These are phyloP conservation scores for Ochropleura leucogaster DNA, from an alignment of 2,888 invertebrate species.

Conservation along the genomic window DNA sequence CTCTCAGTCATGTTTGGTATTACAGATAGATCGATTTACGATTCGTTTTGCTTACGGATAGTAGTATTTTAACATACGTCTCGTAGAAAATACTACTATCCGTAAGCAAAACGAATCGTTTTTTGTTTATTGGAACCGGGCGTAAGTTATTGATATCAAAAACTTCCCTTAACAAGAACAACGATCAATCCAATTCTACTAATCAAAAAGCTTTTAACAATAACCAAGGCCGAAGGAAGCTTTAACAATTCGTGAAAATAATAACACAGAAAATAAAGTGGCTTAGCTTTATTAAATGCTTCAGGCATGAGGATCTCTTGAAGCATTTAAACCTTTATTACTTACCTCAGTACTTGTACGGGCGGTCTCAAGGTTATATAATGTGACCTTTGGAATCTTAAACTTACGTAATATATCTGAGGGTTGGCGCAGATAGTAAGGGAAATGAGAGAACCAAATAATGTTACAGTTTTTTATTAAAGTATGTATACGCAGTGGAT, in stretches of 20 bases:
- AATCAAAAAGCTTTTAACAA: slow-evolving; percentile 7
- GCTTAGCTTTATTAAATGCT: slow-evolving; percentile 13
- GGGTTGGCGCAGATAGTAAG: background rate
- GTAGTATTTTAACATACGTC: no score
- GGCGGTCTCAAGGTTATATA: slow-evolving; percentile 19
- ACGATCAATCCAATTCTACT: background rate
- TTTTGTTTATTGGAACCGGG: no score
- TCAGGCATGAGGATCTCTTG: slow-evolving; percentile 3
- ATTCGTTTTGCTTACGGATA: no score
- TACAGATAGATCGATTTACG: no score
- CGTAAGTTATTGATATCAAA: slow-evolving; percentile 8
- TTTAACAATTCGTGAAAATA: slow-evolving; percentile 1
- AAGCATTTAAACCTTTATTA: slow-evolving; percentile 23
- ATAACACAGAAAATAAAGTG: slow-evolving; percentile 1
- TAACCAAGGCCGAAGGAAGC: background rate
- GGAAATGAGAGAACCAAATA: background rate
- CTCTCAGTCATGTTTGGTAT: no score
- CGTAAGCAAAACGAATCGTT: no score
- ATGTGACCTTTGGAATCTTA: slow-evolving; percentile 35
- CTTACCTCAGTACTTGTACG: slow-evolving; percentile 1
- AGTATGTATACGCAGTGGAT: background rate
- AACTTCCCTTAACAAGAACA: background rate
- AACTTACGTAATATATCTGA: slow-evolving; percentile 34
- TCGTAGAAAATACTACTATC: no score
- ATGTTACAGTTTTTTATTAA: background rate